Evolutionary conservation across 2,888 invertebrate species (phyloP).

Genomic region (Tenthredo distinguenda): DNA sequence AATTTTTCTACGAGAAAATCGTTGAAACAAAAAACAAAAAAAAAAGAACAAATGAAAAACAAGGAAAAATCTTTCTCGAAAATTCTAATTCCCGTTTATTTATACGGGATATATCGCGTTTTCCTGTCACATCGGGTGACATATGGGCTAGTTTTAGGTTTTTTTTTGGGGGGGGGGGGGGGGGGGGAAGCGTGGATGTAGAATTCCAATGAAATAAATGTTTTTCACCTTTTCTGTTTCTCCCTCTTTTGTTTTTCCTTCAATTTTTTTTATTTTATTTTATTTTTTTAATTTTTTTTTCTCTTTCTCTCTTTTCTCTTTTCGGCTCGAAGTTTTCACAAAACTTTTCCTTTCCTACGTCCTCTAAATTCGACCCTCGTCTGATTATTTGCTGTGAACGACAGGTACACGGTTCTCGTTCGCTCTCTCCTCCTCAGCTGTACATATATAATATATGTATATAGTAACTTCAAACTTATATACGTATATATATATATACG

Average conservation of each 20-base stretch:
- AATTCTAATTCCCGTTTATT: too few relatives aligned
- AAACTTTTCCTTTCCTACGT: background rate
- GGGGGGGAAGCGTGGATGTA: background rate
- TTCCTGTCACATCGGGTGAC: too few relatives aligned
- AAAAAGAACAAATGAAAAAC: too few relatives aligned
- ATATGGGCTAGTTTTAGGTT: background rate
- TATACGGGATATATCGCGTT: too few relatives aligned
- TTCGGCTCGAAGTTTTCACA: background rate
- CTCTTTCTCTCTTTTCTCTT: background rate
- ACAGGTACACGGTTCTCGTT: constrained; percentile 13
- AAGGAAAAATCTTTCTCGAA: too few relatives aligned
- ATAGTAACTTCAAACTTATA: constrained; percentile 17
- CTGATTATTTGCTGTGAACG: constrained; percentile 46
- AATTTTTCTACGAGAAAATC: too few relatives aligned
- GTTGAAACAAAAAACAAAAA: too few relatives aligned
- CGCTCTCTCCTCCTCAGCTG: background rate
- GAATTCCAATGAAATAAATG: background rate
- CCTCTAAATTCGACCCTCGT: constrained; percentile 9
- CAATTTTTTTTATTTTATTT: too few relatives aligned
- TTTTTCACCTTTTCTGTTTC: background rate
- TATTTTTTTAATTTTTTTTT: background rate
- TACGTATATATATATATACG: background rate
- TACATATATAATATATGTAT: too few relatives aligned
- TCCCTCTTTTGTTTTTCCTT: background rate
- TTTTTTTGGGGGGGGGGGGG: too few relatives aligned